phyloP scores from a whole-genome alignment of 2,888 invertebrate species.

The Limnephilus rhombicus region DNA sequence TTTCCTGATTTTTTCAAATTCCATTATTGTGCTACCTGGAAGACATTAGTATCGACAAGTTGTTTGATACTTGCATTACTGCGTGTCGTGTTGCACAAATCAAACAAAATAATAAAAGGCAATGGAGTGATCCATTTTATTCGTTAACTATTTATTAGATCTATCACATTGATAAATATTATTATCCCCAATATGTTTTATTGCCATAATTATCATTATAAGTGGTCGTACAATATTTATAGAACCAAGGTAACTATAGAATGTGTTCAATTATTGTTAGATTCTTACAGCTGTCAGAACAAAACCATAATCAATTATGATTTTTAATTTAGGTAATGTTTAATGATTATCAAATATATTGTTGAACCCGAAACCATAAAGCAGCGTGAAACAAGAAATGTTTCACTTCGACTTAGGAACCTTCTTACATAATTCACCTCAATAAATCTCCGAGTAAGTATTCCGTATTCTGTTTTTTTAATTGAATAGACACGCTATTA shows the following conservation, averaged over 20 bases:
- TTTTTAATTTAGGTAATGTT: background rate
- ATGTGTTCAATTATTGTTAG: background rate
- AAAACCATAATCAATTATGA: background rate
- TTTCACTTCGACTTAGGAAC: conserved; percentile 8
- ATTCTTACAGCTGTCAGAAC: background rate
- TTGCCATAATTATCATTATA: too few species aligned
- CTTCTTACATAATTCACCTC: background rate
- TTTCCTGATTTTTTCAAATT: too few species aligned
- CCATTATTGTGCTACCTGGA: too few species aligned
- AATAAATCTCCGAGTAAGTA: conserved; percentile 8
- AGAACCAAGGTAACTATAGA: background rate
- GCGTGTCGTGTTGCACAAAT: too few species aligned
- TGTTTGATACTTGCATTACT: too few species aligned
- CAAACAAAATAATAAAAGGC: too few species aligned
- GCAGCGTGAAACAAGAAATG: conserved; percentile 33
- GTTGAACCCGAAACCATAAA: background rate
- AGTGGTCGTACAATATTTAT: too few species aligned
- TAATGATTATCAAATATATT: background rate
- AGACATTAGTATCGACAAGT: too few species aligned
- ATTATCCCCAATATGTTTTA: too few species aligned
- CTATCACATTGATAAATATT: too few species aligned
- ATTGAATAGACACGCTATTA: background rate
- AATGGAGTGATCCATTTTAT: too few species aligned
- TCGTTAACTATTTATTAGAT: too few species aligned
- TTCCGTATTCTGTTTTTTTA: background rate